Evolutionary conservation across 1,140 invertebrate genomes (phyloP).

Genomic region (Drosophila bocqueti): DNA sequence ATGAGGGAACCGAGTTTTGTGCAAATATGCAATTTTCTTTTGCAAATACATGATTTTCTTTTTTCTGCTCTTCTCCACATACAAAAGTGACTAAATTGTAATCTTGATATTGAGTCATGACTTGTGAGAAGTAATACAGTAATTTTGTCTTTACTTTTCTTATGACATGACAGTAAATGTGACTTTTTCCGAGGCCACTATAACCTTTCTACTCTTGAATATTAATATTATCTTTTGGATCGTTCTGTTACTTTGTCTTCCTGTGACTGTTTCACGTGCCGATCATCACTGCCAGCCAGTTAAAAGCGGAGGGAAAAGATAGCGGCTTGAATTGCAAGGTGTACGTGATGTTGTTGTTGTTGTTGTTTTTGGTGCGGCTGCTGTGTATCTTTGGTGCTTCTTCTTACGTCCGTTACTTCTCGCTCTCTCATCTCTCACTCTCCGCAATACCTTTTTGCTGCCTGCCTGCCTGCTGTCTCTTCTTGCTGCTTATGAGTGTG

Average conservation of each 20-base stretch:
- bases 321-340: conserved; percentile 82
- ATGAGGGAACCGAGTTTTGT: neutral
- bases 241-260: conserved; percentile 13
- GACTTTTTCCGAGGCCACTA: neutral
- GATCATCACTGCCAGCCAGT: conserved; percentile 41
- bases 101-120: conserved; percentile 1
- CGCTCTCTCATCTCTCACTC: conserved; percentile 59
- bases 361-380: conserved; percentile 37
- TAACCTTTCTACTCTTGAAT: neutral
- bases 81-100: neutral
- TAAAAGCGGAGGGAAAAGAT: conserved; percentile 65
- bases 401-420: conserved; percentile 80
- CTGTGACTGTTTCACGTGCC: conserved; percentile 24
- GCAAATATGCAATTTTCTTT: neutral
- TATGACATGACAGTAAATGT: neutral
- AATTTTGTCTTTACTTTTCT: neutral
- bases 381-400: conserved; percentile 79
- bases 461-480: conserved; percentile 22
- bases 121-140: neutral
- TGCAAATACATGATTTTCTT: neutral
- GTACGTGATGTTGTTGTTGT: conserved; percentile 61
- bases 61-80: neutral
- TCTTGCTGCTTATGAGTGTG: conserved; percentile 5
- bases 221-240: neutral
- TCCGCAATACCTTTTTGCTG: conserved; percentile 53